Base-by-base conservation (phyloP, 2,797 vertebrate species). In the Benthosema pterotum region DNA sequence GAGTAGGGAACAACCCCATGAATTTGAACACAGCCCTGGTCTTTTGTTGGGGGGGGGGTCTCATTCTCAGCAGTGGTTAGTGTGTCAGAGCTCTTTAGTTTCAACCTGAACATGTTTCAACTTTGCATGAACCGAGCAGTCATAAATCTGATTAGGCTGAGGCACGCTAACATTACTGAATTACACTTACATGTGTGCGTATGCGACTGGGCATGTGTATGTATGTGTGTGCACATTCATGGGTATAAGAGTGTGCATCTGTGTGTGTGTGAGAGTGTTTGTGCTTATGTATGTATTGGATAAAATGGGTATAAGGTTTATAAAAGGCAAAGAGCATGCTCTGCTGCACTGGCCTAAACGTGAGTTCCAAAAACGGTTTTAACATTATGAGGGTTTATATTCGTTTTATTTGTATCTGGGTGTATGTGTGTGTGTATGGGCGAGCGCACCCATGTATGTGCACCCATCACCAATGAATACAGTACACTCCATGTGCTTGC, bases 141-240 rank as follows among this genome's bases (percentile, higher is more conserved):
- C 80, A 79, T 82, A 78, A 84, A 89, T 90, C 75, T 77, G 72
- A 87, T 89, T 84, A 86, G 73, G 67, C 61, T 67, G 70, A 70
- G 77, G 72, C 79, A 82, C 18, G 64, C 72, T 72, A 70, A 79
- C 70, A 60, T 82, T 79, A 79, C 76, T 63, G 71, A 72, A 78
- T 83, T 78, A 82, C 81, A 59, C 74, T 79, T 54, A 60, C 65
- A 16, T 49, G 22, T 45, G 42, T 53, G 42, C 43, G 17, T 42
- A 43, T 51, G 49, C 32, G 53, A 48, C 17, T 52, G 19, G 2
- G 1, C 65, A 32, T 25, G 18, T 60, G n/a, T 72, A 7, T 54
- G 17, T 53, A 11, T 53, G 17, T 63, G 42, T 53, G 3, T 55
- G 28, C 9, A 11, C 48, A 19, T 60, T 9, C 22, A 14, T 13